phyloP scores from a whole-genome alignment of 2,113 vertebrate species.

The Scopus umbretta region DNA sequence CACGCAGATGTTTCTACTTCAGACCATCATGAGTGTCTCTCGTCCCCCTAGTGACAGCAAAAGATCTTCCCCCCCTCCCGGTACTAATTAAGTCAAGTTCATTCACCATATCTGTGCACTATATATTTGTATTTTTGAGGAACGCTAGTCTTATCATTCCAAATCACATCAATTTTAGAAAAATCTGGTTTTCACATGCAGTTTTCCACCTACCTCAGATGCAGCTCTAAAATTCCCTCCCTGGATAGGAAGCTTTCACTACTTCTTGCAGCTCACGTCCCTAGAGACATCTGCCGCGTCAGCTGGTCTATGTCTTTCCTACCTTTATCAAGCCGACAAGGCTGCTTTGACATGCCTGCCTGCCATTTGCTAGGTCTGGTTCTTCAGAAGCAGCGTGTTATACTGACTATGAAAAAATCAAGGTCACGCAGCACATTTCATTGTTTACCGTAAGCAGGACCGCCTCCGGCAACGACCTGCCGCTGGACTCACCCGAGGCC shows the following conservation, averaged over 20 bases:
- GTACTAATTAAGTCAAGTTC: neutral
- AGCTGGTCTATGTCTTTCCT: fast-evolving
- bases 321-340: fast-evolving
- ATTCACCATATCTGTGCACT: neutral
- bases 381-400: too few relatives aligned
- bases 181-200: fast-evolving
- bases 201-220: neutral
- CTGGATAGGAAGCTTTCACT: fast-evolving
- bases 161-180: neutral
- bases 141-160: neutral
- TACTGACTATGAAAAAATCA: fast-evolving
- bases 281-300: fast-evolving
- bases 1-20: neutral
- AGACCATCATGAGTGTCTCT: neutral
- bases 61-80: too few relatives aligned
- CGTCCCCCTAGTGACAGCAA: neutral
- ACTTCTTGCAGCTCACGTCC: fast-evolving
- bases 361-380: too few relatives aligned
- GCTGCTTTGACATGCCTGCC: too few relatives aligned
- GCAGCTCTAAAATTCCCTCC: neutral
- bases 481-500: fast-evolving
- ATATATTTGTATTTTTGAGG: neutral
- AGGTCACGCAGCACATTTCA: fast-evolving
- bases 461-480: neutral
- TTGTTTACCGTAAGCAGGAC: neutral